Evolutionary conservation across 2,888 invertebrate species (phyloP).

Genomic region (Tupiocoris notatus): DNA sequence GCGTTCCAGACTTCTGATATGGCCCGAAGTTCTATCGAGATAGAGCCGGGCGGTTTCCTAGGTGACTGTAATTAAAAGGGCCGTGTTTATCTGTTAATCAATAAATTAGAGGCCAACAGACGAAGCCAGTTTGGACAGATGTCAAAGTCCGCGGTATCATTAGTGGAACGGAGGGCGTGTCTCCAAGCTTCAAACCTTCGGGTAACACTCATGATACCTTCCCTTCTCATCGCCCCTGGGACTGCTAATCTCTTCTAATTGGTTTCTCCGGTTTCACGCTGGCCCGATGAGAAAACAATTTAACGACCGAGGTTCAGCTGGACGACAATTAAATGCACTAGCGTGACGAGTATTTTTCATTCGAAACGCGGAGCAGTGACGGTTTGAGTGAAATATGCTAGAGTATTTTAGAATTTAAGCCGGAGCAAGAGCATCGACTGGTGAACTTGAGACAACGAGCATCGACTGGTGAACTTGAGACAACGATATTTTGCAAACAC

Average conservation of each 20-base stretch:
- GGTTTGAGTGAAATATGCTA: too few relatives aligned
- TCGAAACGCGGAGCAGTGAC: too few relatives aligned
- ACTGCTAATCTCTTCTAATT: background rate
- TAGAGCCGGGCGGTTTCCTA: background rate
- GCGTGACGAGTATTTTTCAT: too few relatives aligned
- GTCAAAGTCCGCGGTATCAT: background rate
- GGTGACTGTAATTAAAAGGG: background rate
- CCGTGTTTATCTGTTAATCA: background rate
- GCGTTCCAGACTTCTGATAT: background rate
- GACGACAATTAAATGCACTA: too few relatives aligned
- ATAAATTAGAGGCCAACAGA: background rate
- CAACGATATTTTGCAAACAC: too few relatives aligned
- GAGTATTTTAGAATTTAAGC: too few relatives aligned
- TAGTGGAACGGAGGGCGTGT: background rate
- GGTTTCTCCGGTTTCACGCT: too few relatives aligned
- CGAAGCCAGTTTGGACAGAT: background rate
- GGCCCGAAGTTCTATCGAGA: background rate
- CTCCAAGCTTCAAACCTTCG: background rate
- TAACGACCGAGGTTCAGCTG: too few relatives aligned
- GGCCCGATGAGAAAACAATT: too few relatives aligned
- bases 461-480: too few relatives aligned
- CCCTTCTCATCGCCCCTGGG: background rate
- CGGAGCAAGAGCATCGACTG: too few relatives aligned
- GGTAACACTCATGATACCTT: background rate
- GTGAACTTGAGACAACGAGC: too few relatives aligned